Percentiles rank a stretch among this genome's conserved stretches.
These are phyloP conservation scores for Rousettus leschenaultii DNA, from an alignment of 2,113 vertebrate species.

Conservation along the genomic window DNA sequence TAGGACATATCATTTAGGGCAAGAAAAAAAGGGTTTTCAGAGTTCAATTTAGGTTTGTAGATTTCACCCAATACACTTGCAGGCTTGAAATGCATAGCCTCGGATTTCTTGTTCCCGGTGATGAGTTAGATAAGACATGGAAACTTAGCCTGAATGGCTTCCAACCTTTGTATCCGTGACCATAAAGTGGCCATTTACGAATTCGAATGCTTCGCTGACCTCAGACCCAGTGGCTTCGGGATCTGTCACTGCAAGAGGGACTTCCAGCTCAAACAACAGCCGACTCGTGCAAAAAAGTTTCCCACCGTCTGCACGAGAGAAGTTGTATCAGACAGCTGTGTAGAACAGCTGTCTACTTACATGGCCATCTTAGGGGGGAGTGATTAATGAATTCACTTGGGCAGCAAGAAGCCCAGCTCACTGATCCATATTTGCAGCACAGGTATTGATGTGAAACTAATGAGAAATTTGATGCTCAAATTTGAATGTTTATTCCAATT, in stretches of 20 bases:
- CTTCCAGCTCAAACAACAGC: slow-evolving; percentile 65
- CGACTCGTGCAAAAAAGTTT: slow-evolving; percentile 40
- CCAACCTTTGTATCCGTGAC: slow-evolving; percentile 79
- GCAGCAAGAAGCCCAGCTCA: slow-evolving; percentile 84
- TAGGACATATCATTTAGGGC: background rate
- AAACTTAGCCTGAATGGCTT: slow-evolving; percentile 83
- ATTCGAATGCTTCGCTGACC: slow-evolving; percentile 78
- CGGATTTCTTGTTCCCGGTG: slow-evolving; percentile 80
- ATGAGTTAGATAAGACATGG: slow-evolving; percentile 82
- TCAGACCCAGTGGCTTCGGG: slow-evolving; percentile 73
- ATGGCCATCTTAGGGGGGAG: slow-evolving; percentile 84
- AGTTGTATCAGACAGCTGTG: slow-evolving; percentile 82
- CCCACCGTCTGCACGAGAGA: slow-evolving; percentile 38
- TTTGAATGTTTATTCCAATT: slow-evolving; percentile 92
- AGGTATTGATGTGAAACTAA: slow-evolving; percentile 92
- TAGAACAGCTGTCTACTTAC: slow-evolving; percentile 85
- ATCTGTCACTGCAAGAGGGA: slow-evolving; percentile 56
- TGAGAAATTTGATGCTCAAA: slow-evolving; percentile 90
- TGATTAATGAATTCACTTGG: slow-evolving; percentile 92
- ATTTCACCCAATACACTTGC: slow-evolving; percentile 71
- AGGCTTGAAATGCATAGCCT: slow-evolving; percentile 75
- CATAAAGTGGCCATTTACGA: slow-evolving; percentile 83
- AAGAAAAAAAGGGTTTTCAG: background rate
- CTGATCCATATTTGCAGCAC: slow-evolving; percentile 87
- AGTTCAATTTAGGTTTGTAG: slow-evolving; percentile 66